Base-by-base conservation (phyloP, 2,888 invertebrate genomes). In the Copidosoma aretas region DNA sequence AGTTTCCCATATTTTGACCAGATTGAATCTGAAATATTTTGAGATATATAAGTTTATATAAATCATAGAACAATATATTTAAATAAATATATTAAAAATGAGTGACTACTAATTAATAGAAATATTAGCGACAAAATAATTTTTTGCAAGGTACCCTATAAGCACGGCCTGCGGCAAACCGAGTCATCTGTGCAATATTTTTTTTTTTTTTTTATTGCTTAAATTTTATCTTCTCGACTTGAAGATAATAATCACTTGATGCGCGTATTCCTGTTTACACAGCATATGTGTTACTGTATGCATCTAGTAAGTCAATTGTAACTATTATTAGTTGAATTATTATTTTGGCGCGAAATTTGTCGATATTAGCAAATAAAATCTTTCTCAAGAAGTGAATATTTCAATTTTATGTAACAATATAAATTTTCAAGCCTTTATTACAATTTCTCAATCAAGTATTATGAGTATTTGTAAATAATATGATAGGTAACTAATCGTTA, bases 121-220 rank as follows among this genome's bases (percentile, higher is more conserved):
- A 67, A 17, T 60, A 58, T 67, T 63, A 60, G 59, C 52, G 61
- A 69, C 51, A n/a, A 54, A 25, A 64, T 60, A 46, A 69, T 72
- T 64, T 64, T 62, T 60, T 57, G 57, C 65, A 61, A 54, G 43
- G 54, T 68, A 68, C 51, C 64, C 61, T 56, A 61, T n/a, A 66
- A 66, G 73, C 73, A 73, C 78, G 76, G 76, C 71, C 75, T 76
- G 77, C 75, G 75, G 75, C 75, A 77, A n/a, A n/a, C 64, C 71
- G 73, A 79, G 73, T 75, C 70, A 77, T 75, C 74, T 76, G 81
- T 81, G 81, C 81, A 81, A 81, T 81, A 80, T 67, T 74, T 75
- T 61, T 67, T 64, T 71, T 64, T 51, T 67, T 52, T 64, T 32
- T 70, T 59, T 66, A 64, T n/a, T 63, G n/a, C n/a, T n/a, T n/a